These are phyloP conservation scores for Bombus turneri DNA, from an alignment of 1,140 invertebrate genomes.

Conservation along the genomic window DNA sequence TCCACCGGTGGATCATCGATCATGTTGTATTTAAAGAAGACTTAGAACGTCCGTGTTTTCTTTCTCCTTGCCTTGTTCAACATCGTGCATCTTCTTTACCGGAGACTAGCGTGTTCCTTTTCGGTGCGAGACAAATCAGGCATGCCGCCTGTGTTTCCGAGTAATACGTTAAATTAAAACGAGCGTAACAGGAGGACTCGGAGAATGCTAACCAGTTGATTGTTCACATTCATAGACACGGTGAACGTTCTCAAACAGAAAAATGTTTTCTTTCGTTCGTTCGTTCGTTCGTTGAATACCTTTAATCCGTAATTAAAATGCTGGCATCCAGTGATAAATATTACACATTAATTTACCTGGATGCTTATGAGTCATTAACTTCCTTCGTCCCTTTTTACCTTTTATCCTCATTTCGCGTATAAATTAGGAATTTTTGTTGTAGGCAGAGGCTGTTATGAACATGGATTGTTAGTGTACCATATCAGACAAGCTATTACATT, in stretches of 20 bases:
- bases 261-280: neutral
- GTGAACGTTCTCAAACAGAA: neutral
- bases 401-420: neutral
- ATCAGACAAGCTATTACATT: no score
- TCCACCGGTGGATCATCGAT: slow-evolving; percentile 38
- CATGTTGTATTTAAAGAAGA: slow-evolving; percentile 47
- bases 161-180: slow-evolving; percentile 44
- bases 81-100: slow-evolving; percentile 2
- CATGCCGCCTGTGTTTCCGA: slow-evolving; percentile 26
- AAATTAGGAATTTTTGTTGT: neutral
- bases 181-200: neutral
- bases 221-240: slow-evolving; percentile 9
- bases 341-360: neutral
- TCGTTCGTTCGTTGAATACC: neutral
- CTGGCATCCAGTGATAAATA: neutral
- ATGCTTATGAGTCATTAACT: neutral
- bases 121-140: slow-evolving; percentile 33
- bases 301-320: slow-evolving; percentile 16
- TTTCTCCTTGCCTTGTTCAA: neutral
- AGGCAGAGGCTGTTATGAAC: neutral
- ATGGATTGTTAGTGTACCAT: no score
- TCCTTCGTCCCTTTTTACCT: no score
- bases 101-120: slow-evolving; percentile 4
- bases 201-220: slow-evolving; percentile 21
- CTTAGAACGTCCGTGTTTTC: slow-evolving; percentile 3